A percentile compares a stretch with the other conserved stretches of the same genome.
These are phyloP conservation scores for Eupleurogrammus muticus DNA, from an alignment of 2,797 vertebrate genomes.

Conservation along the genomic window DNA sequence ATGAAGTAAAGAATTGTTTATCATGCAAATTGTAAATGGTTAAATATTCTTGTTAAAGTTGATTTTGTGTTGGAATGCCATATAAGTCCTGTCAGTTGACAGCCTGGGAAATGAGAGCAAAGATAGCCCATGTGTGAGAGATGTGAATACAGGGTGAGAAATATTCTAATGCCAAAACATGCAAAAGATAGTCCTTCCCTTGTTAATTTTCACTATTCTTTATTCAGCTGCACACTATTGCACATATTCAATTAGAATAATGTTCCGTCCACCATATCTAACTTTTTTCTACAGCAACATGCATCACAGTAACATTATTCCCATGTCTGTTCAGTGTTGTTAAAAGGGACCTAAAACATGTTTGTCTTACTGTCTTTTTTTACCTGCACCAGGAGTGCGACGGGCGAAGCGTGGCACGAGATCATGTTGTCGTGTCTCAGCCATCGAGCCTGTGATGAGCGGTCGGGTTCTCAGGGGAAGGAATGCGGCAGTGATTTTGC, in stretches of 20 bases:
- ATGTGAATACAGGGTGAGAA: no score
- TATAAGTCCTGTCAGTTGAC: no score
- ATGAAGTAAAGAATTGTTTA: no score
- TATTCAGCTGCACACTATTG: neutral
- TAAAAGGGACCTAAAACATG: neutral
- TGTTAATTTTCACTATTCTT: no score
- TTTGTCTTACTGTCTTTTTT: slow-evolving; percentile 14
- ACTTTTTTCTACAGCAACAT: neutral
- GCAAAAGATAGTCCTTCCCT: no score
- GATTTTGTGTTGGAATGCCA: no score
- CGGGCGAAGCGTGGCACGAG: slow-evolving; percentile 97
- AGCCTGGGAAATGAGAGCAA: no score
- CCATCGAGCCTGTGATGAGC: slow-evolving; percentile 86
- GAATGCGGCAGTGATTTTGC: slow-evolving; percentile 97
- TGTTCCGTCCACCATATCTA: neutral
- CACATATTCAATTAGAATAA: neutral
- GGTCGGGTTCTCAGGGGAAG: slow-evolving; percentile 82
- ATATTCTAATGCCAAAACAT: no score
- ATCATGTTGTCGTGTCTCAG: slow-evolving; percentile 97
- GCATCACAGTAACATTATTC: neutral
- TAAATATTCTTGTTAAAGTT: no score
- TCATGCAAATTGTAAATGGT: no score
- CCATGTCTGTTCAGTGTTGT: neutral
- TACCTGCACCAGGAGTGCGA: slow-evolving; percentile 89
- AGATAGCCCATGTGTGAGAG: no score